Evolutionary conservation across 1,140 invertebrate genomes (phyloP).

Genomic region (Lucilia cuprina): DNA sequence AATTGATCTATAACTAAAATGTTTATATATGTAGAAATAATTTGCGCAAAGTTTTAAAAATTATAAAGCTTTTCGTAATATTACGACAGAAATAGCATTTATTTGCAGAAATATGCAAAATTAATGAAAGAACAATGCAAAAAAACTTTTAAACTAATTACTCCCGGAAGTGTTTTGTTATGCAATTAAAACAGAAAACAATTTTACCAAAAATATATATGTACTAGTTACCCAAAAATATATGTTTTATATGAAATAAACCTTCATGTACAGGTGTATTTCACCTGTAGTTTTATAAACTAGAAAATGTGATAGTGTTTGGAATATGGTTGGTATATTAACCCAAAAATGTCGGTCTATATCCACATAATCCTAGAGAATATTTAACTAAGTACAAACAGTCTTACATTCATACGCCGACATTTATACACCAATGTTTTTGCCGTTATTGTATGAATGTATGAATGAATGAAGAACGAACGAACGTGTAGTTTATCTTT

Average conservation of each 20-base stretch:
- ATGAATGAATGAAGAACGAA: not conserved
- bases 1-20: no score
- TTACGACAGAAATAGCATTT: not conserved
- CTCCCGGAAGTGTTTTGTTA: conserved; percentile 17
- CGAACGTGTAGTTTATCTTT: conserved; percentile 27
- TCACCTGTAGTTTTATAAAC: not conserved
- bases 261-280: not conserved
- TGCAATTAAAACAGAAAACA: not conserved
- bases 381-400: not conserved
- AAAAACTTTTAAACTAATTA: not conserved
- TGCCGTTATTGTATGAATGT: not conserved
- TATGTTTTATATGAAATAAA: not conserved
- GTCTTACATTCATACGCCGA: not conserved
- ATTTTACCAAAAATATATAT: not conserved
- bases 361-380: not conserved
- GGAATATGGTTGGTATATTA: no score
- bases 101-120: not conserved
- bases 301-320: not conserved
- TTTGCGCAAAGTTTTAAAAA: not conserved
- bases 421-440: not conserved
- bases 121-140: no score
- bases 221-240: not conserved
- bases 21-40: not conserved
- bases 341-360: not conserved
- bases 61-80: not conserved